Conservation (phyloP, 2,888 invertebrate genomes). For the Glaucopsyche alexis region DNA sequence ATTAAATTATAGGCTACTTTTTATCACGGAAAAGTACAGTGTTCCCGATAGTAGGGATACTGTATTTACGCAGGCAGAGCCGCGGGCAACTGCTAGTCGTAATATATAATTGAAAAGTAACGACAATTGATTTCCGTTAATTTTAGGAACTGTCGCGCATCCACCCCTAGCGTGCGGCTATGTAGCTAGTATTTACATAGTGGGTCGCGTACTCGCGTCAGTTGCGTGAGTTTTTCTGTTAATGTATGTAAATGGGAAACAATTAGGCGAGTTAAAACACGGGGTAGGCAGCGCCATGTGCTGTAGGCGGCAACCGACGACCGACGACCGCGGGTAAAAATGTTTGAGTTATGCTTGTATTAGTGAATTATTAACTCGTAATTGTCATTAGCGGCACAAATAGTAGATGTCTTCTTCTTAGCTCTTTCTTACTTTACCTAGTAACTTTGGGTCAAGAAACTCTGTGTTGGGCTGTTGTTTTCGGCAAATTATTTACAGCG, state of each 20-base stretch:
- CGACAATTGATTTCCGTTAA: conserved; percentile 70
- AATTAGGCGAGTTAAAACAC: conserved; percentile 79
- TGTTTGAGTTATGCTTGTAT: conserved; percentile 22
- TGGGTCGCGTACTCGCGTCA: conserved; percentile 57
- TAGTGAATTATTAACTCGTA: conserved; percentile 17
- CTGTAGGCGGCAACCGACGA: conserved; percentile 55
- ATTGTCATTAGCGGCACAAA: background rate
- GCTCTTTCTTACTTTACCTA: too few relatives aligned
- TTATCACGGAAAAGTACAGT: too few relatives aligned
- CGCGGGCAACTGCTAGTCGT: too few relatives aligned
- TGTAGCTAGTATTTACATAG: conserved; percentile 67
- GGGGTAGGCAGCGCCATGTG: conserved; percentile 78
- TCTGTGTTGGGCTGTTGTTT: too few relatives aligned
- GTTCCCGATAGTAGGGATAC: too few relatives aligned
- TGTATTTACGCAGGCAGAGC: too few relatives aligned
- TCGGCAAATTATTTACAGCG: too few relatives aligned
- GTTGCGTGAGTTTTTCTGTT: conserved; percentile 69
- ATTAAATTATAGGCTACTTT: too few relatives aligned
- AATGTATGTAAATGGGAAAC: conserved; percentile 79
- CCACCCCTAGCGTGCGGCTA: conserved; percentile 48
- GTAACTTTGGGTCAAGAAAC: too few relatives aligned
- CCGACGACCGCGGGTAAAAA: conserved; percentile 41
- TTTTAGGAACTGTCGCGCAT: conserved; percentile 46
- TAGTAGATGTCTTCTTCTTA: too few relatives aligned
- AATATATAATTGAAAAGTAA: conserved; percentile 54